phyloP scores from a whole-genome alignment of 92 coral and sea anemone genomes.

The Epizoanthus rinbou region DNA sequence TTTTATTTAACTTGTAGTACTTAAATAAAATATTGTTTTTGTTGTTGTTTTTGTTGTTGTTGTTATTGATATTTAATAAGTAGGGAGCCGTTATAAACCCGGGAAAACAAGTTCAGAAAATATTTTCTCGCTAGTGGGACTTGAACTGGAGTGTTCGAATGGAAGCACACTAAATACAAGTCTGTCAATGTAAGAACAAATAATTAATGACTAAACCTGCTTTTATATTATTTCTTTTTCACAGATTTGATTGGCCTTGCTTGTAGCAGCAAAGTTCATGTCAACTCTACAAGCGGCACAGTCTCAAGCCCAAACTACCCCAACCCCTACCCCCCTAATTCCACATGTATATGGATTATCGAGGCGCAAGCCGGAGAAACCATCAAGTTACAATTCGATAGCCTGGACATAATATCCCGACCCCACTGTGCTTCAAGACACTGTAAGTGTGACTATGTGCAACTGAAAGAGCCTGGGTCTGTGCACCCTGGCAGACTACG shows the following conservation, averaged over 20 bases:
- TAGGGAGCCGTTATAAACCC: too few relatives aligned
- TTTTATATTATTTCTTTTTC: neutral
- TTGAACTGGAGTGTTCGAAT: too few relatives aligned
- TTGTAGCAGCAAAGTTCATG: neutral
- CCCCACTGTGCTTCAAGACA: neutral
- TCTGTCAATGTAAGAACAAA: too few relatives aligned
- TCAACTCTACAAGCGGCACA: neutral
- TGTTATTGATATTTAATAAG: too few relatives aligned
- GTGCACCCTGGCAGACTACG: neutral
- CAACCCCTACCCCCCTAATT: slow-evolving; percentile 8
- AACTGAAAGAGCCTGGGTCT: slow-evolving; percentile 19
- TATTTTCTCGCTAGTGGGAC: too few relatives aligned
- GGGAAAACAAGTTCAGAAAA: too few relatives aligned
- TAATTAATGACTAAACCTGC: neutral
- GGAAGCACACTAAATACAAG: too few relatives aligned
- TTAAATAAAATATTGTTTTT: too few relatives aligned
- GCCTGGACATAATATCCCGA: slow-evolving; percentile 4
- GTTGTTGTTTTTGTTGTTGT: too few relatives aligned
- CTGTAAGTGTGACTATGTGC: slow-evolving; percentile 30
- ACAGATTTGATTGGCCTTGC: neutral
- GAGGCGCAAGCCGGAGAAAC: slow-evolving; percentile 10
- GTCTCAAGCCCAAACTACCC: slow-evolving; percentile 35
- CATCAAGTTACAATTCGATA: slow-evolving; percentile 11
- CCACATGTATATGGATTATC: slow-evolving; percentile 30
- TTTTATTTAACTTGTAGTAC: too few relatives aligned